Percentiles rank a stretch among this genome's conserved stretches.
These are phyloP conservation scores for Leptothorax acervorum DNA, from an alignment of 2,888 invertebrate genomes.

Conservation along the genomic window DNA sequence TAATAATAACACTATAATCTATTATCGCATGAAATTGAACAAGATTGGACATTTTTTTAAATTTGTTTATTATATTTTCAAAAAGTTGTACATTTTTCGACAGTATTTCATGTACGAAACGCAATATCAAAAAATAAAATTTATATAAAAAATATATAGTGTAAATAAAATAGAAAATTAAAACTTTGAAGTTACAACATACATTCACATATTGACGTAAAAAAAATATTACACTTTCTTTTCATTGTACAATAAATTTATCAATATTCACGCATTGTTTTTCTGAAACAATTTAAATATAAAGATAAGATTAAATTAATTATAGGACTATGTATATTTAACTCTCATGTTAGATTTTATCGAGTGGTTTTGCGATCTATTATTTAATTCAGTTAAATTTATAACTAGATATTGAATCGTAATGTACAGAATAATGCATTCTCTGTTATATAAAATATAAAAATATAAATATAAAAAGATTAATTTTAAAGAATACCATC, in stretches of 20 bases:
- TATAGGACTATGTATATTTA: neutral
- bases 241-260: neutral
- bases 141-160: neutral
- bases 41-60: neutral
- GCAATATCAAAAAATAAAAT: slow-evolving; percentile 25
- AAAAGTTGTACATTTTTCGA: slow-evolving; percentile 25
- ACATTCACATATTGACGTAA: slow-evolving; percentile 3
- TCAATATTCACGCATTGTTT: neutral
- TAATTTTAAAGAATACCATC: neutral
- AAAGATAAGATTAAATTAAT: neutral
- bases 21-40: neutral
- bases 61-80: slow-evolving; percentile 17
- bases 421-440: neutral
- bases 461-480: neutral
- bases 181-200: neutral
- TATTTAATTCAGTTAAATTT: neutral
- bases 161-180: slow-evolving; percentile 22
- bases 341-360: neutral
- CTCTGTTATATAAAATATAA: neutral
- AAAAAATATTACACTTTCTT: neutral
- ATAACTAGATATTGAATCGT: neutral
- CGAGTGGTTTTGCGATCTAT: neutral
- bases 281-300: neutral
- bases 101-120: neutral
- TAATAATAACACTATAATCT: neutral